A percentile compares a stretch with the other conserved stretches of the same genome.
phyloP scores from a whole-genome alignment of 64 coral and sea anemone species.

The Actinia tenebrosa region DNA sequence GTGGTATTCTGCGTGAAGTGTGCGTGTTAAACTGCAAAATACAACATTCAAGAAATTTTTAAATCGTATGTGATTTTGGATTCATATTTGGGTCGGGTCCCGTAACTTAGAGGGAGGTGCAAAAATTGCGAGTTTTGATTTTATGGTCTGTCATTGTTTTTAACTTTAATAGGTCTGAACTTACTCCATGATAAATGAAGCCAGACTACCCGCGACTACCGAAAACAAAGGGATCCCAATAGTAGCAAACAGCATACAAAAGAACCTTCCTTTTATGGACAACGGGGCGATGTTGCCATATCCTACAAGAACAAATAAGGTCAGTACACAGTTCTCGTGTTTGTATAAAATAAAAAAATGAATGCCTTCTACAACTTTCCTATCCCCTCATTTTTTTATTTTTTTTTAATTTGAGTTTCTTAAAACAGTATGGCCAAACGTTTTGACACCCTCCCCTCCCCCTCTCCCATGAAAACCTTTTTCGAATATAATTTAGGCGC shows the following conservation, averaged over 20 bases:
- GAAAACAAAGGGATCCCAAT: slow-evolving; percentile 72
- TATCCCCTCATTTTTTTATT: too few species aligned
- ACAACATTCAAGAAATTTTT: neutral
- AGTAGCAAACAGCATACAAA: slow-evolving; percentile 64
- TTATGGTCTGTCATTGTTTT: neutral
- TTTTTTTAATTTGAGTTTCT: too few species aligned
- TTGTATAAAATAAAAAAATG: too few species aligned
- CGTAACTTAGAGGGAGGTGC: too few species aligned
- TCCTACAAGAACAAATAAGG: slow-evolving; percentile 23
- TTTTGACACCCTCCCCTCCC: too few species aligned
- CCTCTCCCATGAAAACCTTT: too few species aligned
- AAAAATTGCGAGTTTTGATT: too few species aligned
- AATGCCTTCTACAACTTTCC: too few species aligned
- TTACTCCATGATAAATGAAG: slow-evolving; percentile 44
- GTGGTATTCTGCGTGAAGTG: slow-evolving; percentile 13
- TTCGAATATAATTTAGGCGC: too few species aligned
- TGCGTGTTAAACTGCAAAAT: neutral
- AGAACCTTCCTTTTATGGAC: slow-evolving; percentile 39
- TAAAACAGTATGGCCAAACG: too few species aligned
- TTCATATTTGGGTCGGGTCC: too few species aligned
- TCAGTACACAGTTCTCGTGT: neutral
- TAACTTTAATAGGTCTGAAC: neutral
- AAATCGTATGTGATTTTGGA: neutral
- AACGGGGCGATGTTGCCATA: slow-evolving; percentile 73
- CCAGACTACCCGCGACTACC: slow-evolving; percentile 44